Evolutionary conservation across 2,113 vertebrate species (phyloP).

Genomic region (Mus musculus): GRCm39 chr11:53440001-53440500

Average conservation of each 20-base stretch:
- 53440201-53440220: conserved; percentile 57
- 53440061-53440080: conserved; percentile 41
- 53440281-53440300: conserved; percentile 92
- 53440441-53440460: conserved; percentile 67
- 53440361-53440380: conserved; percentile 92
- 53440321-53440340: conserved; percentile 90
- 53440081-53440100: conserved; percentile 70
- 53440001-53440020: conserved; percentile 81
- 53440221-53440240: conserved; percentile 88
- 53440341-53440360: conserved; percentile 89
- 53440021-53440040: conserved; percentile 80
- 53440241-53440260: conserved; percentile 92
- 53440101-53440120: conserved; percentile 73
- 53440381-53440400: conserved; percentile 70
- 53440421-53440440: conserved; percentile 52
- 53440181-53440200: conserved; percentile 78
- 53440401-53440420: conserved; percentile 85
- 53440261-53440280: conserved; percentile 92
- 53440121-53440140: conserved; percentile 65
- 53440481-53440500: background rate
- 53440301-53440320: conserved; percentile 93
- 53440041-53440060: conserved; percentile 80
- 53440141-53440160: conserved; percentile 80
- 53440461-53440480: background rate
- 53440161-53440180: conserved; percentile 80